Percentiles rank a stretch among this genome's conserved stretches.
These are phyloP conservation scores for Schizothorax lantsangensis DNA, from an alignment of 2,797 vertebrate species.

Conservation along the genomic window DNA sequence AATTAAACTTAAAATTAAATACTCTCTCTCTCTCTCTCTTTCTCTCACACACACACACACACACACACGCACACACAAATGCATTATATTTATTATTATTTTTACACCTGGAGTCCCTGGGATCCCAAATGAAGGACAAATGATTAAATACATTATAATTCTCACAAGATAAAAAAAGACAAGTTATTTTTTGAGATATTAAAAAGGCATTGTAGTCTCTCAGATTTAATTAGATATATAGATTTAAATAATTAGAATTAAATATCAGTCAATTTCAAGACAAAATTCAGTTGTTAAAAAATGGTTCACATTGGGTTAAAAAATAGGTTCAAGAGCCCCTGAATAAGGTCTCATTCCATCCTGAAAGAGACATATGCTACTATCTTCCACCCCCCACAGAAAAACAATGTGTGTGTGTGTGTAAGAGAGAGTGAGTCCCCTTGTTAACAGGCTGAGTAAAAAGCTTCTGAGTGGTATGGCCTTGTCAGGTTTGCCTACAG, in stretches of 20 bases:
- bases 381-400: background rate
- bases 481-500: constrained; percentile 68
- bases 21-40: too few species aligned
- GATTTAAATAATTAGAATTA: background rate
- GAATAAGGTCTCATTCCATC: background rate
- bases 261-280: background rate
- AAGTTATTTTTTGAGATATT: background rate
- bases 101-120: too few species aligned
- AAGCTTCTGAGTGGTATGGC: constrained; percentile 62
- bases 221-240: background rate
- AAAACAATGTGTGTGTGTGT: constrained; percentile 51
- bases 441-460: constrained; percentile 61
- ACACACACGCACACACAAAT: too few species aligned
- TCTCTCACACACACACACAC: too few species aligned
- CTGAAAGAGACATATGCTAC: constrained; percentile 7
- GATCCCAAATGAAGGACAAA: background rate
- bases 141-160: background rate
- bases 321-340: background rate
- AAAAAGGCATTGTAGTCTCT: background rate
- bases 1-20: background rate
- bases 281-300: background rate
- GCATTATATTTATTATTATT: background rate
- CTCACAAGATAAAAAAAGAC: background rate
- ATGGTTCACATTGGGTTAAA: background rate
- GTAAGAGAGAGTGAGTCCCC: constrained; percentile 26